These are phyloP conservation scores for Spheniscus mendiculus DNA, from an alignment of 2,113 vertebrate genomes.

Conservation along the genomic window DNA sequence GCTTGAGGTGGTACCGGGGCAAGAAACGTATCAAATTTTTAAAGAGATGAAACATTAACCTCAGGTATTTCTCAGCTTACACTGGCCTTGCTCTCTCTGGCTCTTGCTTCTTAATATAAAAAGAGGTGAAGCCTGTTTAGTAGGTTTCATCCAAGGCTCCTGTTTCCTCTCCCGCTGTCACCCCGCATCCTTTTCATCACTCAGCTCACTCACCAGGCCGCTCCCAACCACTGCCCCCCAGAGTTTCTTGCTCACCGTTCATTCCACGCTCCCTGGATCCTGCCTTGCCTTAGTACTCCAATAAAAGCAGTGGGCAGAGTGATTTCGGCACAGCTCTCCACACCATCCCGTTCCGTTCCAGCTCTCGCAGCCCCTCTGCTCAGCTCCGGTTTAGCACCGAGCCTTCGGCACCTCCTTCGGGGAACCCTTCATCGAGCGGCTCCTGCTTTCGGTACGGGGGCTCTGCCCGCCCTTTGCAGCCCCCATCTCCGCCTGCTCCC, in stretches of 20 bases:
- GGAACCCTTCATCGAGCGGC: rapidly evolving
- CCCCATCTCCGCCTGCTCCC: too few relatives aligned
- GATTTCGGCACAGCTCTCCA: neutral
- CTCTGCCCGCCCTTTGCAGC: too few relatives aligned
- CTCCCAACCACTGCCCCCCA: neutral
- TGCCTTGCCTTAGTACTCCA: neutral
- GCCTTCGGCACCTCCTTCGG: neutral
- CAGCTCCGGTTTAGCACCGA: too few relatives aligned
- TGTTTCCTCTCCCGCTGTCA: neutral
- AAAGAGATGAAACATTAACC: neutral
- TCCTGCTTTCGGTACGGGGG: rapidly evolving
- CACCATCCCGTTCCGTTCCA: rapidly evolving
- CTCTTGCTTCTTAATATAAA: neutral
- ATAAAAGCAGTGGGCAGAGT: rapidly evolving
- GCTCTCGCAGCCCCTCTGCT: rapidly evolving
- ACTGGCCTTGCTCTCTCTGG: neutral
- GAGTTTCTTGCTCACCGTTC: neutral
- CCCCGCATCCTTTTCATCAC: rapidly evolving
- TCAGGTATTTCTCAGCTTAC: neutral
- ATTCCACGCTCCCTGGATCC: too few relatives aligned
- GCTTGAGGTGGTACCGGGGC: neutral
- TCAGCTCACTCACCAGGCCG: neutral
- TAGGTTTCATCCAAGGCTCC: neutral
- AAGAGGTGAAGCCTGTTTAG: neutral
- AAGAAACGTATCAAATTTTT: rapidly evolving